phyloP scores from a whole-genome alignment of 2,113 vertebrate species.

The Oostethus manadensis region DNA sequence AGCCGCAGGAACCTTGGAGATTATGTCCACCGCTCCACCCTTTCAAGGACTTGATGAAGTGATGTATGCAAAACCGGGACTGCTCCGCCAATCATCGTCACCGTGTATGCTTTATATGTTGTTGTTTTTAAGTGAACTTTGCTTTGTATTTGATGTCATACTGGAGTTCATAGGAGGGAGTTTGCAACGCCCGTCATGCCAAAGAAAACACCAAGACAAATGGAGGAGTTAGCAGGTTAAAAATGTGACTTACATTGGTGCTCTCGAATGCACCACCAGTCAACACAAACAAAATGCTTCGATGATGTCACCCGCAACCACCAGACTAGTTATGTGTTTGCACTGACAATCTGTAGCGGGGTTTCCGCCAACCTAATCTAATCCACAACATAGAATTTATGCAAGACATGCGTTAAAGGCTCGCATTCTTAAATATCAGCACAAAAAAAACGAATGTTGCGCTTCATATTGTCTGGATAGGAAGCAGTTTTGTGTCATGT shows the following conservation, averaged over 20 bases:
- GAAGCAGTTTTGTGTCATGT: constrained; percentile 22
- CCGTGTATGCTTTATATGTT: background rate
- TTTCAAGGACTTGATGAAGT: constrained; percentile 32
- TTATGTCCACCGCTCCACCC: constrained; percentile 17
- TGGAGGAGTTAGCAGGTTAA: background rate
- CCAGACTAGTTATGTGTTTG: constrained; percentile 30
- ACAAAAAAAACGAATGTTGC: constrained; percentile 31
- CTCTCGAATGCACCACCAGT: constrained; percentile 25
- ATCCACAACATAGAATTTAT: no score
- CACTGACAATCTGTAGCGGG: constrained; percentile 70
- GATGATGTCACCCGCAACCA: constrained; percentile 43
- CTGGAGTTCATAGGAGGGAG: constrained; percentile 23
- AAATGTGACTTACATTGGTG: background rate
- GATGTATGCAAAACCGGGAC: constrained; percentile 59
- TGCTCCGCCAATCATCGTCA: constrained; percentile 44
- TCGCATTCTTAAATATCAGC: background rate
- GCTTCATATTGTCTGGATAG: constrained; percentile 21
- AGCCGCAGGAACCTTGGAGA: constrained; percentile 28
- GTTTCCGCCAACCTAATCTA: no score
- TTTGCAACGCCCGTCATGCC: constrained; percentile 40
- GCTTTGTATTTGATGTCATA: constrained; percentile 10
- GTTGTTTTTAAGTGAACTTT: background rate
- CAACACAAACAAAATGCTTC: constrained; percentile 17
- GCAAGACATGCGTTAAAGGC: constrained; percentile 8
- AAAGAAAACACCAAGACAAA: constrained; percentile 49